Evolutionary conservation across 2,888 invertebrate species (phyloP), one percentile per base, ranked within the genome.

Genomic region (Leptinotarsa haldemani): DNA sequence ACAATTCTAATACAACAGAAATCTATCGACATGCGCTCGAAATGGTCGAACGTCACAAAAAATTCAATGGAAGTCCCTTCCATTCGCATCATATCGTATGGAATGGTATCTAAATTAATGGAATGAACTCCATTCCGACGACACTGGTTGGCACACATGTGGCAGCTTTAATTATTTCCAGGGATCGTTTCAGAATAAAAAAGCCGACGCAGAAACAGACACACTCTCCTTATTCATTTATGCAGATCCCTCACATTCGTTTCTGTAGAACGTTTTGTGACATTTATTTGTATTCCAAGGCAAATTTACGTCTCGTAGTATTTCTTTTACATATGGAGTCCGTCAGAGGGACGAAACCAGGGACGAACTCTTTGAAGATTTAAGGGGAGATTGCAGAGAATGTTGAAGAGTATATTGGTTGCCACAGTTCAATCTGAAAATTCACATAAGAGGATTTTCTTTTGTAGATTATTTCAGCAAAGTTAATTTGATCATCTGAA

Each of bases 251-350:
- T 70, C 78, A 79, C 80, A 80, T 82, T 82, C 80, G 78, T 80
- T 76, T 75, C 76, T 78, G 78, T 75, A 71, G 77, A 75, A 75
- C 56, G 56, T 56, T 56, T 56, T 56, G 82, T 78, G 83, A 82
- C 83, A 81, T 83, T 83, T 84, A 84, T 84, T 84, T 83, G 84
- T 84, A 84, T 84, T 83, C 84, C 75, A 78, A 76, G 73, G 77
- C 69, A 46, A 72, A 67, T 73, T 61, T 67, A 30, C 73, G 67
- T 53, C 71, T 56, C 63, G 72, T 18, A 20, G 12, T 56, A 56
- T 56, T 20, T 18, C 20, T 56, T 56, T 56, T 13, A 12, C 56
- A 56, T 56, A 20, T 18, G 20, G 56, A 56, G 56, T 18, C 56
- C 20, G 56, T 18, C 20, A 20, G 20, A 20, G 56, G 13, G 56